Percentiles rank a stretch among this genome's conserved stretches.
These are phyloP conservation scores for Sphaeridia pumilis DNA, from an alignment of 2,888 invertebrate genomes.

Conservation along the genomic window DNA sequence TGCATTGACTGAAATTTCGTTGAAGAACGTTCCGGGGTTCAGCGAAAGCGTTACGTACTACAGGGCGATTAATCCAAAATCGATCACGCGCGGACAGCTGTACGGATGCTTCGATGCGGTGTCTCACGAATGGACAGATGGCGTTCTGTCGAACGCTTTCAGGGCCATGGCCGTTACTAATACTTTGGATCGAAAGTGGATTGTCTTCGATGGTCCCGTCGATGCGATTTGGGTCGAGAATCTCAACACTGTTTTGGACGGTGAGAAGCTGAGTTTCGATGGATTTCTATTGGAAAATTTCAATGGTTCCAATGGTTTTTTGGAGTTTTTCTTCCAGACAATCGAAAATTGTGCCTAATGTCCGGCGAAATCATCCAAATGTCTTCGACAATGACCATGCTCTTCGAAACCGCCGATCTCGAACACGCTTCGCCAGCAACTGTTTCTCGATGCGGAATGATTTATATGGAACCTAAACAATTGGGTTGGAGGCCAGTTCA, in stretches of 20 bases:
- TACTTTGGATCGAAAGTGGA: slow-evolving; percentile 74
- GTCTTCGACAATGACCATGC: slow-evolving; percentile 81
- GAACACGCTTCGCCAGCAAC: slow-evolving; percentile 94
- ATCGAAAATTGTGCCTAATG: slow-evolving; percentile 90
- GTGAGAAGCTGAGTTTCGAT: neutral
- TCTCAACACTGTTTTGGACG: slow-evolving; percentile 89
- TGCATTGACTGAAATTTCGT: slow-evolving; percentile 51
- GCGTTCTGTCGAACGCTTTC: slow-evolving; percentile 81
- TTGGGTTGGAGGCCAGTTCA: slow-evolving; percentile 77
- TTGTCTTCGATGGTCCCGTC: slow-evolving; percentile 89
- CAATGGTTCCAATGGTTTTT: neutral
- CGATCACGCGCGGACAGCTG: slow-evolving; percentile 84
- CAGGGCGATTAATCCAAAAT: slow-evolving; percentile 82
- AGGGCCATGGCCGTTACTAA: slow-evolving; percentile 70
- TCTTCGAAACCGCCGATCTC: slow-evolving; percentile 86
- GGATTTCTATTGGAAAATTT: neutral
- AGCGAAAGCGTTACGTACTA: slow-evolving; percentile 44
- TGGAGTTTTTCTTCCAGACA: slow-evolving; percentile 43
- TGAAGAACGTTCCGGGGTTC: slow-evolving; percentile 38
- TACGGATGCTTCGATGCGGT: slow-evolving; percentile 86
- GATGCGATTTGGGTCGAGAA: slow-evolving; percentile 97
- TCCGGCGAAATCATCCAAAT: slow-evolving; percentile 89
- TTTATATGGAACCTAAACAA: slow-evolving; percentile 80
- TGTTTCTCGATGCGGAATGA: slow-evolving; percentile 88
- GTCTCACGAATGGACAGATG: slow-evolving; percentile 81